Base-by-base conservation (phyloP, 2,113 vertebrate genomes). In the Apeltes quadracus region DNA sequence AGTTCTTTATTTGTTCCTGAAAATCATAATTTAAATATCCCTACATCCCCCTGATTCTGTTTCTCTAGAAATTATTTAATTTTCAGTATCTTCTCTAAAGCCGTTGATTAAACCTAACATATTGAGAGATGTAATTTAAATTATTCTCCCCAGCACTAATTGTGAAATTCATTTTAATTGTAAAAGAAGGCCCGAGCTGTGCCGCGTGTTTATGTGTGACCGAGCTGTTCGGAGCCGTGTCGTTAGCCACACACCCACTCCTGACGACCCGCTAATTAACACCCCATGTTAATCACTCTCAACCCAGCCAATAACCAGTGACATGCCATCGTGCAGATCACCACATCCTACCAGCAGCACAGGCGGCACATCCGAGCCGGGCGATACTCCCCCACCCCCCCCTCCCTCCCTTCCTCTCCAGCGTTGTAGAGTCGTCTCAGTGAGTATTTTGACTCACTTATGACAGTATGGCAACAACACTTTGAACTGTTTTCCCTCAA, bases 261-360 rank as follows among this genome's bases (percentile, higher is more conserved):
- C 72, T 62, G 59, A 66, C 83, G 84, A 90, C 89, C 90, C 69
- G 56, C 85, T 91, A 90, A 88, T 93, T 92, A 92, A 90, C 92
- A 90, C 90, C 88, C 89, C 87, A 87, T 87, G 86, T 90, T 93
- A 92, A 94, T 92, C 89, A 90, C 91, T 85, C 82, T 81, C 85
- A 83, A 85, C 78, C 86, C 81, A 85, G 86, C 85, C 88, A 92
- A 89, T 90, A 90, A 89, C 82, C 63, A 51, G 78, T 83, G 89
- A 92, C 89, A 87, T 86, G 86, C 81, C 84, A 84, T 87, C 87
- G 83, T 81, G 82, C 75, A 86, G 85, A 92, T 93, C 87, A 69
- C 88, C 83, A 80, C 73, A 79, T 86, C 79, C 64, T 72, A 76
- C 62, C 81, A 12, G 13, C 85, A 76, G 81, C 84, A 57, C 84